phyloP scores from a whole-genome alignment of 2,797 vertebrate species.

The Saguinus oedipus region DNA sequence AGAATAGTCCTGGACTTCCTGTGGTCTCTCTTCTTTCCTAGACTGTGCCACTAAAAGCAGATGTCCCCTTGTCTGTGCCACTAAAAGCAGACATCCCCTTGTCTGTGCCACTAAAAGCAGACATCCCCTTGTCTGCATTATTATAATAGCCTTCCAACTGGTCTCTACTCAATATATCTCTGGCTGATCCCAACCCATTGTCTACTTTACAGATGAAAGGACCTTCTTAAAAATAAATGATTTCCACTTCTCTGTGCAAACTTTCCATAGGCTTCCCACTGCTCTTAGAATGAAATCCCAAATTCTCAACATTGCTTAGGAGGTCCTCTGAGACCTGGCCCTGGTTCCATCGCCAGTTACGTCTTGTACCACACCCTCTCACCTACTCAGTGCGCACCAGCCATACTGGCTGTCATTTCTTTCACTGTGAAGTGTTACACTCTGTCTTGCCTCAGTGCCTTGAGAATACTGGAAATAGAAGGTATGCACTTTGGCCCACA shows the following conservation, averaged over 20 bases:
- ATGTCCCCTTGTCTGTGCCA: no score
- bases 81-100: no score
- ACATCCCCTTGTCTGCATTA: neutral
- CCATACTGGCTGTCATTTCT: neutral
- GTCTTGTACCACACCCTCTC: accelerated
- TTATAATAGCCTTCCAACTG: neutral
- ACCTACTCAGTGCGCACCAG: accelerated
- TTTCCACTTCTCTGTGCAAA: neutral
- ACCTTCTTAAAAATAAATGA: neutral
- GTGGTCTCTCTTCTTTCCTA: neutral
- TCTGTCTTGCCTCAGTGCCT: neutral
- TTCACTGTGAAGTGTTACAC: accelerated
- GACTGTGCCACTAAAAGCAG: no score
- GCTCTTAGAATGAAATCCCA: neutral
- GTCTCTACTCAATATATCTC: neutral
- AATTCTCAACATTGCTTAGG: neutral
- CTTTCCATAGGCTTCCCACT: neutral
- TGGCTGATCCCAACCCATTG: neutral
- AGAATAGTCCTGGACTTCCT: neutral
- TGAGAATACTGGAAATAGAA: neutral
- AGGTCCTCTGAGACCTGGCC: neutral
- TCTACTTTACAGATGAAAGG: neutral
- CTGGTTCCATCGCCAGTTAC: neutral
- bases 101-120: neutral
- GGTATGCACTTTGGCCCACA: neutral